These are phyloP conservation scores for Cryptomyrus ogoouensis DNA, from an alignment of 2,113 vertebrate species.

Conservation along the genomic window DNA sequence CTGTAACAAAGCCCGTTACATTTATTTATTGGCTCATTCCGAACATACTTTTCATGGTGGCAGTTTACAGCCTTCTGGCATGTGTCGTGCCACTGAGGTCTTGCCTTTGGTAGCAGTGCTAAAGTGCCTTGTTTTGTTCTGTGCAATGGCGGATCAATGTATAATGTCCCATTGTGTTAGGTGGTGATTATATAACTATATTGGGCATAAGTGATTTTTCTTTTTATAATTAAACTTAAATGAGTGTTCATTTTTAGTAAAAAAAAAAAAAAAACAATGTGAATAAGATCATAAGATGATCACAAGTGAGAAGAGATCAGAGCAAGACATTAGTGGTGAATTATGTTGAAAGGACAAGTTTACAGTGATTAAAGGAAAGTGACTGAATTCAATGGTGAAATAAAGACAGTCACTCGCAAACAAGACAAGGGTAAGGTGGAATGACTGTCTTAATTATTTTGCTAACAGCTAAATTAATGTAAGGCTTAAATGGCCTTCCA, in stretches of 20 bases:
- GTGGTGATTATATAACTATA: not conserved
- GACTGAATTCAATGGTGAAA: not conserved
- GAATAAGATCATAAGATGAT: not conserved
- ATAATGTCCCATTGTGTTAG: not conserved
- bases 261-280: not conserved
- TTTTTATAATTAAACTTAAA: not conserved
- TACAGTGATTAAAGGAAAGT: not conserved
- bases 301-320: not conserved
- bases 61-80: not conserved
- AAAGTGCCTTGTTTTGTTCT: not conserved
- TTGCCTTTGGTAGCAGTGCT: not conserved
- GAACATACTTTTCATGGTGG: not conserved
- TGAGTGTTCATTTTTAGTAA: not conserved
- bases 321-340: not conserved
- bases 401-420: not conserved
- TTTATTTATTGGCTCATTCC: not conserved
- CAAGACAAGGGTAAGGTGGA: not conserved
- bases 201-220: not conserved
- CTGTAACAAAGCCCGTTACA: not conserved
- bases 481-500: not conserved
- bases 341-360: not conserved
- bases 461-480: not conserved
- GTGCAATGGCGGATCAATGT: not conserved
- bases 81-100: not conserved
- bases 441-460: not conserved